These are phyloP conservation scores for Pangasianodon hypophthalmus DNA, from an alignment of 2,113 vertebrate genomes.

Conservation along the genomic window DNA sequence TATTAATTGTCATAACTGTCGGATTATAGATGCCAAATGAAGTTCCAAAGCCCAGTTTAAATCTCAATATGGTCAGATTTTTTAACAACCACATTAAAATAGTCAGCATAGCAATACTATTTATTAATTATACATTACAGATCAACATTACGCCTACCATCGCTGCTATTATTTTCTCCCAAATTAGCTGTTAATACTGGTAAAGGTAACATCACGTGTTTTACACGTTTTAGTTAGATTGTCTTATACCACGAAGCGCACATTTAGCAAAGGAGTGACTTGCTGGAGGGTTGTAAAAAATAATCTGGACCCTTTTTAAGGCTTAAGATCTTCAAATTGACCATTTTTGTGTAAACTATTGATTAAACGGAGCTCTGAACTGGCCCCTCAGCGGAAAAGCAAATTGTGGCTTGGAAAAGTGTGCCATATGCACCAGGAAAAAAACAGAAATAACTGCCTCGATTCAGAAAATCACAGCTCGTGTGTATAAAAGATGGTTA, in stretches of 20 bases:
- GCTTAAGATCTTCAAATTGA: background rate
- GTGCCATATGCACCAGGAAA: background rate
- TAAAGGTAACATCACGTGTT: background rate
- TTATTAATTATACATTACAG: background rate
- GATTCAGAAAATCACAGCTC: conserved; percentile 32
- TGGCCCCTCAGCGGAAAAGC: conserved; percentile 1
- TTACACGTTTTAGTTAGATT: background rate
- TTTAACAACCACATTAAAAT: background rate
- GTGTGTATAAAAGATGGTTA: conserved; percentile 55
- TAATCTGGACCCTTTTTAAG: background rate
- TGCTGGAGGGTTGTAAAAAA: background rate
- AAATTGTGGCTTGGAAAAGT: background rate
- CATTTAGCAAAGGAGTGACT: background rate
- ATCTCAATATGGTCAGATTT: background rate
- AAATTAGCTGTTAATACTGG: background rate
- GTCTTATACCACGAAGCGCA: background rate
- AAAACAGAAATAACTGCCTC: background rate
- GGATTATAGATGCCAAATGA: background rate
- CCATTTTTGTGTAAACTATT: background rate
- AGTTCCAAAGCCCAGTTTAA: background rate
- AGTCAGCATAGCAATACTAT: background rate
- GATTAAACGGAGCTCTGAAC: background rate
- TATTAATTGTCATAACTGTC: background rate
- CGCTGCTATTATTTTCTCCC: background rate
- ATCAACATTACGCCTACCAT: too few species aligned